Conservation (phyloP, 2,113 vertebrate species). For the Anhinga rufa region DNA sequence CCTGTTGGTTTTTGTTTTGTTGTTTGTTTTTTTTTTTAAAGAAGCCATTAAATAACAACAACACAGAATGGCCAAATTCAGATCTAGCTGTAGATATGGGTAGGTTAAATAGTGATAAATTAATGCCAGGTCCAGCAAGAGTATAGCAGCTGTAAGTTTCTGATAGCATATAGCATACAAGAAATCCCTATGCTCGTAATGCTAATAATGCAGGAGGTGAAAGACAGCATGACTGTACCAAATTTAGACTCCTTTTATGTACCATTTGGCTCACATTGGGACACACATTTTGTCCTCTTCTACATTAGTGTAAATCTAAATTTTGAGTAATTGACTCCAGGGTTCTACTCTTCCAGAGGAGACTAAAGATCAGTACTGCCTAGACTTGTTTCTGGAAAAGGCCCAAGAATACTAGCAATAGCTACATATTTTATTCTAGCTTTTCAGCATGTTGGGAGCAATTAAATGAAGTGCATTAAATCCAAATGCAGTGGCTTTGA, state of each 20-base stretch:
- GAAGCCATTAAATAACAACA: background rate
- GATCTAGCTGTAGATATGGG: background rate
- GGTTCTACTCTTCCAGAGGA: background rate
- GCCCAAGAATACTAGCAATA: background rate
- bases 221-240: background rate
- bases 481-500: background rate
- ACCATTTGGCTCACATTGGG: background rate
- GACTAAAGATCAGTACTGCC: background rate
- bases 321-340: background rate
- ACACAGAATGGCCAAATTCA: background rate
- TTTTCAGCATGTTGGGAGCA: background rate
- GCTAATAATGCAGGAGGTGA: background rate
- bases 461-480: background rate
- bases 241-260: background rate
- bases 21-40: no score
- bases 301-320: background rate
- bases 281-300: background rate
- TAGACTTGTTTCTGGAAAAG: background rate
- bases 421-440: background rate
- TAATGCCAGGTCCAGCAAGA: background rate
- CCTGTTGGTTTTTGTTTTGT: no score
- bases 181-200: background rate
- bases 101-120: background rate
- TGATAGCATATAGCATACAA: background rate
- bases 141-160: background rate